These are phyloP conservation scores for Thryonomys swinderianus DNA, from an alignment of 2,113 vertebrate genomes.

Conservation along the genomic window DNA sequence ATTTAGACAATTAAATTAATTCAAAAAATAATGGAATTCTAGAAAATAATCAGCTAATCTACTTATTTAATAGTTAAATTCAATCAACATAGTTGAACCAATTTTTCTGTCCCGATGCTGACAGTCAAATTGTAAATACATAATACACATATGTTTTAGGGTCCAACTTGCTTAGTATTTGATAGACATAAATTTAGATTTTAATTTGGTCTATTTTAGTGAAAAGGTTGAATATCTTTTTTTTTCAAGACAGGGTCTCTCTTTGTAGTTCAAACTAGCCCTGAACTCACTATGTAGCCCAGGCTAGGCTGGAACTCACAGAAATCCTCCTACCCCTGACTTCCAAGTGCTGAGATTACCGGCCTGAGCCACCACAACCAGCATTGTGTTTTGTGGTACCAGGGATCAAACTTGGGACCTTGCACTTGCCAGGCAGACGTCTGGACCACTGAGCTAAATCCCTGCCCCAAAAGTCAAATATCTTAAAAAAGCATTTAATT, in stretches of 20 bases:
- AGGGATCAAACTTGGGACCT: no score
- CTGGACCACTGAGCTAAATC: no score
- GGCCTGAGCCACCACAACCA: no score
- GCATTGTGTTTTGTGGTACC: no score
- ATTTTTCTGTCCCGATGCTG: not conserved
- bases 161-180: not conserved
- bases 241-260: no score
- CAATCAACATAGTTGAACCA: not conserved
- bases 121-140: not conserved
- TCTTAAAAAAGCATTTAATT: not conserved
- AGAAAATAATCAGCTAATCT: not conserved
- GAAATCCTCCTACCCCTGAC: no score
- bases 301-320: no score
- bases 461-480: not conserved
- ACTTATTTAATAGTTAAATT: not conserved
- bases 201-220: not conserved
- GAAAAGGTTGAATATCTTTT: not conserved
- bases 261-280: no score
- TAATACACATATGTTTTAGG: rapidly evolving
- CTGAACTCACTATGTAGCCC: no score
- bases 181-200: not conserved
- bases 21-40: conserved; percentile 25
- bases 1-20: conserved; percentile 11
- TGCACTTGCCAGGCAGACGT: no score
- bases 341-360: no score